Evolutionary conservation across 2,888 invertebrate genomes (phyloP).

Genomic region (Sinodicranocentrus sp.): DNA sequence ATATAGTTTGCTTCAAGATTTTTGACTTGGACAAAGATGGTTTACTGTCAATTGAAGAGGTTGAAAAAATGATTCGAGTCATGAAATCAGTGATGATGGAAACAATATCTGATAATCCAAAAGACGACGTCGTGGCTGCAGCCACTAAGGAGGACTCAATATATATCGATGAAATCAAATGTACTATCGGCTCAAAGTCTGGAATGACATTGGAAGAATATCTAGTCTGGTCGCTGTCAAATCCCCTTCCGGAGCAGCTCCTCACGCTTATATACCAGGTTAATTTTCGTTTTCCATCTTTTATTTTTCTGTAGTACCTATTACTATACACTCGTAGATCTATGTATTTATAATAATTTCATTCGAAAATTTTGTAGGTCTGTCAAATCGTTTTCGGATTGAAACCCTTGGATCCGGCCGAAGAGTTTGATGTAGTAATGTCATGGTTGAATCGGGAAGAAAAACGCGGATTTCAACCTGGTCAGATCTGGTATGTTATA

Average conservation of each 20-base stretch:
- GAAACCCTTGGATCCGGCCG: slow-evolving; percentile 87
- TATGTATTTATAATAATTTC: too few species aligned
- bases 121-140: slow-evolving; percentile 71
- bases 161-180: slow-evolving; percentile 76
- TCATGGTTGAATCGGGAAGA: slow-evolving; percentile 91
- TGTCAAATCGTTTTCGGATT: slow-evolving; percentile 93
- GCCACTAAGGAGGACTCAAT: slow-evolving; percentile 74
- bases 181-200: slow-evolving; percentile 15
- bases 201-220: slow-evolving; percentile 88
- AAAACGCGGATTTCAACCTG: slow-evolving; percentile 86
- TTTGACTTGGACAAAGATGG: slow-evolving; percentile 93
- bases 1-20: slow-evolving; percentile 93
- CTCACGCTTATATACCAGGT: slow-evolving; percentile 85
- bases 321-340: too few species aligned
- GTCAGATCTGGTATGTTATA: slow-evolving; percentile 94
- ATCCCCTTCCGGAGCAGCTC: slow-evolving; percentile 84
- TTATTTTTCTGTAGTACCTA: too few species aligned
- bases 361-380: too few species aligned
- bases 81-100: slow-evolving; percentile 75
- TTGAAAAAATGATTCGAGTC: slow-evolving; percentile 84
- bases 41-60: slow-evolving; percentile 85
- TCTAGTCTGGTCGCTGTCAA: slow-evolving; percentile 90
- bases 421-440: slow-evolving; percentile 89
- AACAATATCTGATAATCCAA: slow-evolving; percentile 72
- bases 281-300: too few species aligned